Conservation (phyloP, 2,888 invertebrate genomes). For the Erpobdella octoculata region DNA sequence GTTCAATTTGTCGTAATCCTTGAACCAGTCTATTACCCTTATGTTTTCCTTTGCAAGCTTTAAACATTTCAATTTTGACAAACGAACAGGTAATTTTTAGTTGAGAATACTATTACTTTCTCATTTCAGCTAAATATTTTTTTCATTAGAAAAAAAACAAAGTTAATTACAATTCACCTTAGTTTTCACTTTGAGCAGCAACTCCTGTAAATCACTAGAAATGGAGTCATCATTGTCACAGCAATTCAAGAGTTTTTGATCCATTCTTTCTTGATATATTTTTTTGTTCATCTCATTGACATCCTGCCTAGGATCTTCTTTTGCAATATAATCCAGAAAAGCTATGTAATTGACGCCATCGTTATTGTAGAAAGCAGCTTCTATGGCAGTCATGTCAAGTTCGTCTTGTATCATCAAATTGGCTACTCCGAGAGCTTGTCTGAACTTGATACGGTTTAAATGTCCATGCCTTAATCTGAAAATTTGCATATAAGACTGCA, state of each 20-base stretch:
- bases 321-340: slow-evolving; percentile 48
- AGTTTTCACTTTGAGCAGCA: slow-evolving; percentile 49
- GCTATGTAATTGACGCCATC: slow-evolving; percentile 48
- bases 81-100: not conserved
- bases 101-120: not conserved
- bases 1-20: slow-evolving; percentile 51
- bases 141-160: not conserved
- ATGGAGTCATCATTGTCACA: slow-evolving; percentile 34
- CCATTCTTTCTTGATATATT: slow-evolving; percentile 39
- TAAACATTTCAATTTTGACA: not conserved
- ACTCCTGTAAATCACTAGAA: slow-evolving; percentile 45
- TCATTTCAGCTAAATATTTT: not conserved
- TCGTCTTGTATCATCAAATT: slow-evolving; percentile 44
- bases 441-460: slow-evolving; percentile 49
- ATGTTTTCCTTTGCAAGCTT: slow-evolving; percentile 50
- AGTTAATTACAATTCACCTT: slow-evolving; percentile 41
- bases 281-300: slow-evolving; percentile 41
- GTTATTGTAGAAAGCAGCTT: slow-evolving; percentile 50
- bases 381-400: slow-evolving; percentile 47
- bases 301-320: slow-evolving; percentile 41
- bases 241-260: slow-evolving; percentile 39
- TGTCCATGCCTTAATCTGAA: slow-evolving; percentile 51
- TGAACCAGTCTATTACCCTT: slow-evolving; percentile 49
- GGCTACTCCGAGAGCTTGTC: slow-evolving; percentile 49
- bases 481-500: not conserved